Evolutionary conservation across 2,888 invertebrate species (phyloP), one percentile per base, ranked within the genome.

Genomic region (Agapostemon virescens): DNA sequence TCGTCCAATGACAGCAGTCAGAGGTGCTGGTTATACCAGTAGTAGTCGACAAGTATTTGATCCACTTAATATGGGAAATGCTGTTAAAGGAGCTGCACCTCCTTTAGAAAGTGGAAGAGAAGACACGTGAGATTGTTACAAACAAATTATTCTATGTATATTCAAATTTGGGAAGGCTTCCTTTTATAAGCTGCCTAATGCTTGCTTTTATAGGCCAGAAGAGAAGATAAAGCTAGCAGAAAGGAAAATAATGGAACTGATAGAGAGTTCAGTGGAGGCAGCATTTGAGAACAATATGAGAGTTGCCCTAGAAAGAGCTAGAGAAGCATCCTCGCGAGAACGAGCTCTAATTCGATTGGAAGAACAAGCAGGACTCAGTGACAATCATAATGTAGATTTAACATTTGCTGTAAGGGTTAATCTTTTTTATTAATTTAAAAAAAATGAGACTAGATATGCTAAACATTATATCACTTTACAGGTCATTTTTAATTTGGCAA

Each of bases 401-500:
- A 98, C 99, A 0, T 99, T 98, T 93, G 97, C 97, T 81, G 99
- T 98, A 94, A 82, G 86, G 40, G 69, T 20, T 49, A 38, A 13
- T 23, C 93, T 63, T 58, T 74, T 23, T 11, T 55, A 23, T 55
- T 64, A 33, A 36, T 67, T 23, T 30, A 55, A 33, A 6, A 1
- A 36, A 38, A 30, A 49, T n/a, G 15, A 26, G 49, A 45, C 3
- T 67, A 1, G 33, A 42, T 6, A 63, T 9, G 17, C n/a, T 13
- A 72, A 61, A 74, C 52, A 20, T 23, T 30, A 4, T 33, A 23
- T 23, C 38, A 73, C 52, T 26, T 74, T 73, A 3, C 5, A 98
- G 98, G 98, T 99, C 0, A 94, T 98, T 58, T 98, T 99, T 91
- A 99, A 99, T 92, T 94, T 99, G 84, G 99, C 98, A 2, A 97